These are phyloP conservation scores for Pemphredon lugubris DNA, from an alignment of 2,888 invertebrate genomes.

Conservation along the genomic window DNA sequence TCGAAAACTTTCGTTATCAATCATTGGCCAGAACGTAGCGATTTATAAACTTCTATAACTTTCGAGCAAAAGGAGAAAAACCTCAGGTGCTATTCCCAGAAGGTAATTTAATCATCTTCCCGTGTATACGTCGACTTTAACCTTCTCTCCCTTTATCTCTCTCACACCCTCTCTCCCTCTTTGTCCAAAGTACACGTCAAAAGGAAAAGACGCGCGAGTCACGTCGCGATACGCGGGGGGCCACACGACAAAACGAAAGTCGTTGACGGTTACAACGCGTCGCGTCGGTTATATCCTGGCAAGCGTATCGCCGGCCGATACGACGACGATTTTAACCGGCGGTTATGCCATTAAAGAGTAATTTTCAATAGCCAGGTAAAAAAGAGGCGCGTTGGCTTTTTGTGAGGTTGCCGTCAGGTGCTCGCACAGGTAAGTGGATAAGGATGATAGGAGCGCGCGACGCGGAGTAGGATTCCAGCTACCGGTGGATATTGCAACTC, in stretches of 20 bases:
- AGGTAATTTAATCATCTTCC: no score
- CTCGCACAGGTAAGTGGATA: slow-evolving; percentile 65
- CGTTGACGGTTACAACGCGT: slow-evolving; percentile 3
- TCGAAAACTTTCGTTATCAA: no score
- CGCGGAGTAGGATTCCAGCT: slow-evolving; percentile 28
- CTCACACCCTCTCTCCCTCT: no score
- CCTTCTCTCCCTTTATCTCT: no score
- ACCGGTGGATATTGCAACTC: slow-evolving; percentile 48
- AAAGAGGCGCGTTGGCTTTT: slow-evolving; percentile 52
- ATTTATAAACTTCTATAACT: no score
- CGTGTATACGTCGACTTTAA: no score
- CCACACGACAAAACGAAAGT: slow-evolving; percentile 26
- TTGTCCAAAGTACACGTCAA: no score
- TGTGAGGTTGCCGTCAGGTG: slow-evolving; percentile 60
- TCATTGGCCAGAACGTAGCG: no score
- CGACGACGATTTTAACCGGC: slow-evolving; percentile 52
- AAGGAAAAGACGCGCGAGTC: slow-evolving; percentile 4
- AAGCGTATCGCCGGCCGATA: slow-evolving; percentile 36
- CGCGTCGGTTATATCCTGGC: slow-evolving; percentile 26
- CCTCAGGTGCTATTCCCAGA: no score
- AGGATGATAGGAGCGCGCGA: slow-evolving; percentile 54
- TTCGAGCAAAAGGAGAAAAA: no score
- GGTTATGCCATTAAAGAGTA: slow-evolving; percentile 59
- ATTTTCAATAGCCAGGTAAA: slow-evolving; percentile 55
- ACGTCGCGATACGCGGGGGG: slow-evolving; percentile 16